phyloP scores from a whole-genome alignment of 1,140 invertebrate species.

The Drosophila littoralis region DNA sequence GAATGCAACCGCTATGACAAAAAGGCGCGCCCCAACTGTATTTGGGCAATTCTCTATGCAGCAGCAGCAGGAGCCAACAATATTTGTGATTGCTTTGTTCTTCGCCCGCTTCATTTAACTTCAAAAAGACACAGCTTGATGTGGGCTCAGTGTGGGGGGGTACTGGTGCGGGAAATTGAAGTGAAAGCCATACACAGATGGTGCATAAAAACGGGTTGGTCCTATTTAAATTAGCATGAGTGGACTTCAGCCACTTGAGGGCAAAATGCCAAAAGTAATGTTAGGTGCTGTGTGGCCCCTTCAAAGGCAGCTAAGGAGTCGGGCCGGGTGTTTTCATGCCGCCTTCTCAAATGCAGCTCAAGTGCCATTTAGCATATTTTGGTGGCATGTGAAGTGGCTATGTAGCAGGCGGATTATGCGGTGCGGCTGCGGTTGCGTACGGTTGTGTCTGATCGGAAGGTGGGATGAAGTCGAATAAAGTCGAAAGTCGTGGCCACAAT shows the following conservation, averaged over 20 bases:
- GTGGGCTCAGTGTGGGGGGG: background rate
- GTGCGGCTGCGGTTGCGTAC: background rate
- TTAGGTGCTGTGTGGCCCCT: constrained; percentile 15
- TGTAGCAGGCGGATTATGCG: constrained; percentile 14
- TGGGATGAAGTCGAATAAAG: constrained; percentile 14
- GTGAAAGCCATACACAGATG: constrained; percentile 38
- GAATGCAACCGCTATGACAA: constrained; percentile 41
- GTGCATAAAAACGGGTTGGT: constrained; percentile 38
- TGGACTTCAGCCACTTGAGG: constrained; percentile 61
- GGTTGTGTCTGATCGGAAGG: background rate
- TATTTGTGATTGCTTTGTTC: constrained; percentile 51
- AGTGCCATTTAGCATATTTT: constrained; percentile 75
- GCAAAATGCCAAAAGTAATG: constrained; percentile 56
- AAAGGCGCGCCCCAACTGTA: constrained; percentile 10
- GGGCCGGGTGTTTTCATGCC: background rate
- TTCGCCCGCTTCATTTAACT: constrained; percentile 59
- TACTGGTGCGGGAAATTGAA: constrained; percentile 23
- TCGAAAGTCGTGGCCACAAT: constrained; percentile 15
- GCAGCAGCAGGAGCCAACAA: constrained; percentile 1
- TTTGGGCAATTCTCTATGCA: constrained; percentile 39
- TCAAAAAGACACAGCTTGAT: constrained; percentile 22
- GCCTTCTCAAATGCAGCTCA: constrained; percentile 43
- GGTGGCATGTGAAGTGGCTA: constrained; percentile 36
- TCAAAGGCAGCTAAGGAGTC: background rate
- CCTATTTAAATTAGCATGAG: constrained; percentile 73